These are phyloP conservation scores for Cephonodes hylas DNA, from an alignment of 2,888 invertebrate species.

Conservation along the genomic window DNA sequence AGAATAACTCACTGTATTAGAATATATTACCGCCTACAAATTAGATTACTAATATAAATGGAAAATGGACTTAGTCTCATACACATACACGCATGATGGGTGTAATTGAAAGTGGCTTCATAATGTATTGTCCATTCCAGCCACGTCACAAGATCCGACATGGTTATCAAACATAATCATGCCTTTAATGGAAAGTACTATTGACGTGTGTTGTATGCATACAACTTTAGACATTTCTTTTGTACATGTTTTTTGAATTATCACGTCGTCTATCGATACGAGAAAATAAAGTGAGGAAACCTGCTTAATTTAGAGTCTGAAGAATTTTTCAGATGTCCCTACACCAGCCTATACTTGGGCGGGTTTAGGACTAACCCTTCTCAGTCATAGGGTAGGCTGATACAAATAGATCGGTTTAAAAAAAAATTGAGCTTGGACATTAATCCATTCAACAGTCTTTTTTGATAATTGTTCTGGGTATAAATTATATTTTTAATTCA, in stretches of 20 bases:
- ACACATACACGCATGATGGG: neutral
- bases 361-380: too few species aligned
- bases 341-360: too few species aligned
- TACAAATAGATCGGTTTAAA: too few species aligned
- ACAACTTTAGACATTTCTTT: neutral
- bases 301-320: neutral
- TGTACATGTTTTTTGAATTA: too few species aligned
- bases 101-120: neutral
- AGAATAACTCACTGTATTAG: too few species aligned
- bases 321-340: neutral
- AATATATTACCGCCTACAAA: too few species aligned
- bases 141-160: neutral
- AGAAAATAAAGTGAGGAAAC: neutral
- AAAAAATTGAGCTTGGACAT: too few species aligned
- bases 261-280: too few species aligned
- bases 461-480: too few species aligned
- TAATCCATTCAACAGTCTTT: too few species aligned
- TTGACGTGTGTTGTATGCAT: neutral
- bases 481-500: too few species aligned
- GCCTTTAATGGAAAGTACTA: neutral
- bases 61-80: neutral
- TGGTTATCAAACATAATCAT: constrained; percentile 3
- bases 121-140: neutral
- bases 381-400: too few species aligned
- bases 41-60: neutral